These are phyloP conservation scores for Sphyrna mokarran DNA, from an alignment of 2,113 vertebrate genomes.

Conservation along the genomic window DNA sequence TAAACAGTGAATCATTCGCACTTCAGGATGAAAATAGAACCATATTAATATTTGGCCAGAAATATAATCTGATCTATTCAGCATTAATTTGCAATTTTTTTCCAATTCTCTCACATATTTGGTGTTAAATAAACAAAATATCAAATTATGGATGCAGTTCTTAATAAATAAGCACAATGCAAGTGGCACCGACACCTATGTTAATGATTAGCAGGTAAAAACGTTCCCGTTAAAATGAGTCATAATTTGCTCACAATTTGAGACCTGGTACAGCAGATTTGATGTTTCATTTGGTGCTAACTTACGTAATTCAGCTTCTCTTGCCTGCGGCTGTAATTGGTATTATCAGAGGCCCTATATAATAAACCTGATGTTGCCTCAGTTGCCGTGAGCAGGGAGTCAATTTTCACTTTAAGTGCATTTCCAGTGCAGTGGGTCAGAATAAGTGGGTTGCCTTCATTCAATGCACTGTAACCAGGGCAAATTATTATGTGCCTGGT, in stretches of 20 bases:
- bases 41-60: background rate
- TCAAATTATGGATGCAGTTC: background rate
- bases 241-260: background rate
- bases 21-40: background rate
- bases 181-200: background rate
- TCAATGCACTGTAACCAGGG: background rate
- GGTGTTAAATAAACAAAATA: background rate
- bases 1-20: background rate
- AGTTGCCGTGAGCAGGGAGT: background rate
- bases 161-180: background rate
- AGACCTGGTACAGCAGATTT: background rate
- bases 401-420: background rate
- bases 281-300: background rate
- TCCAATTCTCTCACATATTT: background rate
- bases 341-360: background rate
- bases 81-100: background rate
- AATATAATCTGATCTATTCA: background rate
- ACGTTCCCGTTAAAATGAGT: constrained; percentile 3
- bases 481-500: background rate
- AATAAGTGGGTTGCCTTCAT: background rate
- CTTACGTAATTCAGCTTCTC: background rate
- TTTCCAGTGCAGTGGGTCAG: background rate
- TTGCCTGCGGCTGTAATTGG: background rate
- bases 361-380: background rate
- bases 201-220: background rate